phyloP scores from a whole-genome alignment of 2,888 invertebrate genomes.

The Vannuccia rotundouncinata region DNA sequence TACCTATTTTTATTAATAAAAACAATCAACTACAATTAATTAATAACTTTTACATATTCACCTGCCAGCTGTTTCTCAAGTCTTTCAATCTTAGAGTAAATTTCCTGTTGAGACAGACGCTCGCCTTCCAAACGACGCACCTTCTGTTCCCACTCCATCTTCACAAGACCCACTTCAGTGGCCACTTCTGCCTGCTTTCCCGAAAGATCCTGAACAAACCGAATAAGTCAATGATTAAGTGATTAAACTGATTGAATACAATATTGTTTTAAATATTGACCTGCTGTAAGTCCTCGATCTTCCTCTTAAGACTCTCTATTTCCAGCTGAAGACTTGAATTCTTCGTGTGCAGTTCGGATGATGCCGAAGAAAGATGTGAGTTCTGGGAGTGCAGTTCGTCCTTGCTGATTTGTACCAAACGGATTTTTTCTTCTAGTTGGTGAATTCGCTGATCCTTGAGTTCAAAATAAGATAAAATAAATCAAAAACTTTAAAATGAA shows the following conservation, averaged over 20 bases:
- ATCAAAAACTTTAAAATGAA: neutral
- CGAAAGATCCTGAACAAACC: slow-evolving; percentile 52
- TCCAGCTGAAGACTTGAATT: slow-evolving; percentile 49
- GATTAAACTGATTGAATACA: neutral
- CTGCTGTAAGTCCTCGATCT: slow-evolving; percentile 48
- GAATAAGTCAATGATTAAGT: no score
- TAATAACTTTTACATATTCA: no score
- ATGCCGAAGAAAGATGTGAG: slow-evolving; percentile 47
- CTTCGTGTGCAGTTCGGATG: slow-evolving; percentile 50
- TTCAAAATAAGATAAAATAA: neutral
- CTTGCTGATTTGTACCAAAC: slow-evolving; percentile 47
- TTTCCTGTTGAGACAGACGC: slow-evolving; percentile 46
- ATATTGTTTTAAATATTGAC: slow-evolving; percentile 42
- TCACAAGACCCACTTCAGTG: slow-evolving; percentile 51
- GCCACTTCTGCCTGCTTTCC: slow-evolving; percentile 51
- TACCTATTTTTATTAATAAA: no score
- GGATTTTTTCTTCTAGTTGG: slow-evolving; percentile 51
- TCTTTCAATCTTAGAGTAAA: slow-evolving; percentile 48
- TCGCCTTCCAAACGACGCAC: slow-evolving; percentile 49
- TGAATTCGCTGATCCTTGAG: slow-evolving; percentile 47
- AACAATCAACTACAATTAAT: no score
- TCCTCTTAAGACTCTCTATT: slow-evolving; percentile 47
- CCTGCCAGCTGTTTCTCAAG: slow-evolving; percentile 50
- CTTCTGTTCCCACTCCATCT: slow-evolving; percentile 47
- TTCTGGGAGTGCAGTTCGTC: slow-evolving; percentile 51